These are phyloP conservation scores for Stichodactyla mertensii DNA, from an alignment of 64 coral and sea anemone genomes.

Conservation along the genomic window DNA sequence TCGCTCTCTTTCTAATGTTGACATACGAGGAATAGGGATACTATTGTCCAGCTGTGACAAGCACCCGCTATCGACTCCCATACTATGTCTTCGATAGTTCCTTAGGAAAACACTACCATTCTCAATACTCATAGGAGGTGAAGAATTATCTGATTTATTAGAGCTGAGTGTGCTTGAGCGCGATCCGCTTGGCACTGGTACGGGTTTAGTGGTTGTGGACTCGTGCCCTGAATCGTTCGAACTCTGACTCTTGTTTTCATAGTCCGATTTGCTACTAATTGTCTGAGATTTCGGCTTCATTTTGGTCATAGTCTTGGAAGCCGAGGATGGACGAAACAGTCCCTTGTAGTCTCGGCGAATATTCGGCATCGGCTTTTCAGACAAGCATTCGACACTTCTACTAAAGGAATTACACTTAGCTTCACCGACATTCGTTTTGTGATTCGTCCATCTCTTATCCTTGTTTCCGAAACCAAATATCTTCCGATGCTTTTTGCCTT, in stretches of 20 bases:
- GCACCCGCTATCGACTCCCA: neutral
- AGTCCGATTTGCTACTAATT: neutral
- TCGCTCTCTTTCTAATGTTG: constrained; percentile 3
- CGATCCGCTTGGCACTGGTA: neutral
- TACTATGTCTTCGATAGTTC: neutral
- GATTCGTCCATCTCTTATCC: neutral
- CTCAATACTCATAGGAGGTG: neutral
- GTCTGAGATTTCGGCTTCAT: neutral
- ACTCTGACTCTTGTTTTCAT: neutral
- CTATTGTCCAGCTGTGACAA: neutral
- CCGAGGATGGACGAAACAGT: neutral
- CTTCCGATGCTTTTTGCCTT: neutral
- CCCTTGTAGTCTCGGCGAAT: neutral
- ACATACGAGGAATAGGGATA: neutral
- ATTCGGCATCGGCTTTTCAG: neutral
- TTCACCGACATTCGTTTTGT: neutral
- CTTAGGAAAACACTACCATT: neutral
- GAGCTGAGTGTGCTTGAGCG: neutral
- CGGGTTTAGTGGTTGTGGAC: neutral
- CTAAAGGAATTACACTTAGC: neutral
- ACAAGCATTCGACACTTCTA: constrained; percentile 11
- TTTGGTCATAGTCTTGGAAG: neutral
- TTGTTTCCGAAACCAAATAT: neutral
- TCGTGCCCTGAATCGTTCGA: neutral
- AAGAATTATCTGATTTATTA: neutral